A percentile compares a stretch with the other conserved stretches of the same genome.
These are phyloP conservation scores for Peribatodes rhomboidaria DNA, from an alignment of 2,888 invertebrate species.

Conservation along the genomic window DNA sequence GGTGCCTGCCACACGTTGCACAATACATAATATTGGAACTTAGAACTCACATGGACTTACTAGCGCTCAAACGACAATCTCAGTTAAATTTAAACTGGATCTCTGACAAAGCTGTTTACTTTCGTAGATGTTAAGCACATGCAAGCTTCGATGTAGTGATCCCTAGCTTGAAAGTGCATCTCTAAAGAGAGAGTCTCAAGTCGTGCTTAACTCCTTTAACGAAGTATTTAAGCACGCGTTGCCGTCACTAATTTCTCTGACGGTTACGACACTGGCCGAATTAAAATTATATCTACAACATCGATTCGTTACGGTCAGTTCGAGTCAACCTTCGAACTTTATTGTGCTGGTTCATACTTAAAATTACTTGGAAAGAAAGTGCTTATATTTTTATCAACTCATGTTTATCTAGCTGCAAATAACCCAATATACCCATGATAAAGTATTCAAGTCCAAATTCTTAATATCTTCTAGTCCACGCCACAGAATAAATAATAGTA, in stretches of 20 bases:
- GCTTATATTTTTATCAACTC: neutral
- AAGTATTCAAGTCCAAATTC: no score
- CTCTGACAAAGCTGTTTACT: neutral
- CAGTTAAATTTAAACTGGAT: neutral
- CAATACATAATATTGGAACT: constrained; percentile 22
- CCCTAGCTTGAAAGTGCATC: constrained; percentile 4
- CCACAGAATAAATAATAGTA: no score
- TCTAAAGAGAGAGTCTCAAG: constrained; percentile 21
- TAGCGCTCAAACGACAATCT: neutral
- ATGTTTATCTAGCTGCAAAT: neutral
- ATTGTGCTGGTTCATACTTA: constrained; percentile 30
- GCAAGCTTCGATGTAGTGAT: constrained; percentile 8
- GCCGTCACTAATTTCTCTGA: constrained; percentile 29
- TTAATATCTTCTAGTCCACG: no score
- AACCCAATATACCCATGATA: neutral
- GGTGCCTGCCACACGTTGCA: constrained; percentile 21
- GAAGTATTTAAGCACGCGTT: constrained; percentile 17
- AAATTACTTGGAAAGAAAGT: neutral
- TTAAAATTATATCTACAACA: constrained; percentile 36
- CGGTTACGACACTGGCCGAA: constrained; percentile 42
- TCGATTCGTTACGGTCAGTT: constrained; percentile 40
- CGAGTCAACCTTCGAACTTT: constrained; percentile 37
- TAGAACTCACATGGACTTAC: constrained; percentile 2
- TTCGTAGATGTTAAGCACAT: neutral
- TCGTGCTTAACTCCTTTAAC: constrained; percentile 7